Evolutionary conservation across 1,140 invertebrate species (phyloP).

Genomic region (Euwallacea similis): DNA sequence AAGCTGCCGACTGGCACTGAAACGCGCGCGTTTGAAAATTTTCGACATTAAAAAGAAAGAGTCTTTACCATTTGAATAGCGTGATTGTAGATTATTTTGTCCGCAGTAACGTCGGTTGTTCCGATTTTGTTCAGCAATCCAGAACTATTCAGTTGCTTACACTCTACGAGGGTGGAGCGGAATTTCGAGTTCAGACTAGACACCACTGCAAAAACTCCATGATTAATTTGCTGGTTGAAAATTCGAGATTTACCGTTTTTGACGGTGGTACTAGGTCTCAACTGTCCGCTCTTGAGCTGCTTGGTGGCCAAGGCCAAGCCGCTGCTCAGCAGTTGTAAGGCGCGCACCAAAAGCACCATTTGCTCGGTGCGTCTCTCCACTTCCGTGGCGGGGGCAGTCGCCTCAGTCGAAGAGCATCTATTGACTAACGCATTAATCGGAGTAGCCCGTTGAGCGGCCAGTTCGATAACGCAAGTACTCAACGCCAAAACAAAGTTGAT

Average conservation of each 20-base stretch:
- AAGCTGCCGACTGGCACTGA: slow-evolving; percentile 93
- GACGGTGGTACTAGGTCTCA: slow-evolving; percentile 89
- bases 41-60: slow-evolving; percentile 11
- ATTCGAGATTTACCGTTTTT: slow-evolving; percentile 71
- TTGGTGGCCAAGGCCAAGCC: slow-evolving; percentile 88
- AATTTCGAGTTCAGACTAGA: slow-evolving; percentile 88
- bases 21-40: too few species aligned
- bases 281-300: slow-evolving; percentile 77
- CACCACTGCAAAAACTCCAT: slow-evolving; percentile 67
- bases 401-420: slow-evolving; percentile 41
- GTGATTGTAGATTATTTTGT: slow-evolving; percentile 94
- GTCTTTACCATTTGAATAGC: slow-evolving; percentile 89
- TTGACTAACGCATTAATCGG: slow-evolving; percentile 65
- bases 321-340: slow-evolving; percentile 89
- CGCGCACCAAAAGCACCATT: slow-evolving; percentile 84
- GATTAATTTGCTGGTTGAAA: not conserved
- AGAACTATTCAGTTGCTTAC: slow-evolving; percentile 82
- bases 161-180: slow-evolving; percentile 81
- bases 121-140: slow-evolving; percentile 72
- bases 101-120: slow-evolving; percentile 78
- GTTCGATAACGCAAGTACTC: slow-evolving; percentile 86
- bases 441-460: slow-evolving; percentile 76
- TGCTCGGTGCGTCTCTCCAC: slow-evolving; percentile 73
- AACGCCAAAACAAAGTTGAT: slow-evolving; percentile 90
- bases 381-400: slow-evolving; percentile 55